Evolutionary conservation across 2,888 invertebrate genomes (phyloP), one percentile per base, ranked within the genome.

Genomic region (Chorisops tibialis): DNA sequence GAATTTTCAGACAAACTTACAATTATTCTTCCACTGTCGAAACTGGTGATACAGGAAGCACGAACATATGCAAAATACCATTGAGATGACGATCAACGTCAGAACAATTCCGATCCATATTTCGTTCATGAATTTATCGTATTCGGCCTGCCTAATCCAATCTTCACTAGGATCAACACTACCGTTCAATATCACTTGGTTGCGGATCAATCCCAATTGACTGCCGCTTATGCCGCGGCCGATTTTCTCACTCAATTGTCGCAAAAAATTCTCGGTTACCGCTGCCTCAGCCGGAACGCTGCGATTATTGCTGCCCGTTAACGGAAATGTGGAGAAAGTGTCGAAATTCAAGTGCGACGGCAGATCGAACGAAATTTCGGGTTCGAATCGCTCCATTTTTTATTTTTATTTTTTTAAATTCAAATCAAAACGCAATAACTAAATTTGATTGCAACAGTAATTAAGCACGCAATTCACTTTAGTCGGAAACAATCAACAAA

Each of bases 1-100:
- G 12, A 16, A 47, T 18, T 47, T 47, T 19, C n/a, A 6, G 21
- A 9, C 30, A 30, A 30, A 78, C 82, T 82, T 74, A 85, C 85
- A 82, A 74, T 80, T 80, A 67, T 79, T 77, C 73, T 85, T 85
- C 85, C 85, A 85, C 67, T 83, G 81, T 67, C 83, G 82, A 72
- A 85, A 83, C 70, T 85, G 84, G 74, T 85, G 84, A 71, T 85
- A 85, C 43, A 85, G 74, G 65, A 85, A 80, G 72, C 85, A 85
- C 66, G 83, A 82, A 71, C 84, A 85, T 74, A 85, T 81, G 70
- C 84, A 84, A 70, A 84, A 84, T 43, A 85, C 81, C 77, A 84
- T 82, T 68, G 82, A 82, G 45, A 85, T 77, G 62, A 85, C 81
- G 77, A 85, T 81, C 50, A 85, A 73, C 14, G 83, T 83, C 54